Percentiles rank a stretch among this genome's conserved stretches.
Conservation (phyloP, 2,797 vertebrate species). For the Thaleichthys pacificus region DNA sequence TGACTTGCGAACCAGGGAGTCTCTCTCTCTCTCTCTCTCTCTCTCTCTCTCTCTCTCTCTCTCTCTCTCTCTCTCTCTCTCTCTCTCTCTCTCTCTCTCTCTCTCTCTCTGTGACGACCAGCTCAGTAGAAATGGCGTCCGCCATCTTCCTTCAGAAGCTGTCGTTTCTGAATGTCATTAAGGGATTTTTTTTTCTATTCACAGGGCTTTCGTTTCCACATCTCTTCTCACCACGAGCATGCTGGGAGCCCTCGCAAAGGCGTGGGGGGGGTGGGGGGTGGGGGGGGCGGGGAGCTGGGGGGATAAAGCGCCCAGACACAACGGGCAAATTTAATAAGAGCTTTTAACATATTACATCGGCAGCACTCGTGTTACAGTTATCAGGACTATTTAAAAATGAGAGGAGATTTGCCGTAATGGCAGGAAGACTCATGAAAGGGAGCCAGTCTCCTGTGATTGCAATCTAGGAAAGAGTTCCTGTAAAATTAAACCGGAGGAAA, state of each 20-base stretch:
- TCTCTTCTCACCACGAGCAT: constrained; percentile 29
- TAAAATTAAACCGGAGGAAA: constrained; percentile 67
- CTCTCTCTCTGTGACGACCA: constrained; percentile 7
- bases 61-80: neutral
- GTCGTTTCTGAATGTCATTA: constrained; percentile 40
- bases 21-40: neutral
- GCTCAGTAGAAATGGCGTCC: constrained; percentile 34
- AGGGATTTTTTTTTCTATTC: constrained; percentile 42
- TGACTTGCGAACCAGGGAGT: constrained; percentile 16
- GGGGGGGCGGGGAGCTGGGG: constrained; percentile 13
- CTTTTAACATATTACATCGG: constrained; percentile 68
- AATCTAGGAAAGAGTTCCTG: constrained; percentile 73
- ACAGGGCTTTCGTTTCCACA: constrained; percentile 24
- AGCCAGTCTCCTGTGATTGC: constrained; percentile 67
- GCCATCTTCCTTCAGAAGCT: constrained; percentile 24
- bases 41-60: too few relatives aligned
- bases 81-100: too few relatives aligned
- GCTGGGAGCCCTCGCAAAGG: constrained; percentile 23
- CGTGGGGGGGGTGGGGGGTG: neutral
- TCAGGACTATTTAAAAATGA: constrained; percentile 69
- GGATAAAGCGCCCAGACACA: constrained; percentile 35
- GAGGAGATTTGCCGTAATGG: constrained; percentile 64
- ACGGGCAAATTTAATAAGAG: constrained; percentile 52
- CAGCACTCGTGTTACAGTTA: constrained; percentile 70
- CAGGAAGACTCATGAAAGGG: constrained; percentile 65